phyloP scores from a whole-genome alignment of 1,140 invertebrate species.

The Heliconius himera region DNA sequence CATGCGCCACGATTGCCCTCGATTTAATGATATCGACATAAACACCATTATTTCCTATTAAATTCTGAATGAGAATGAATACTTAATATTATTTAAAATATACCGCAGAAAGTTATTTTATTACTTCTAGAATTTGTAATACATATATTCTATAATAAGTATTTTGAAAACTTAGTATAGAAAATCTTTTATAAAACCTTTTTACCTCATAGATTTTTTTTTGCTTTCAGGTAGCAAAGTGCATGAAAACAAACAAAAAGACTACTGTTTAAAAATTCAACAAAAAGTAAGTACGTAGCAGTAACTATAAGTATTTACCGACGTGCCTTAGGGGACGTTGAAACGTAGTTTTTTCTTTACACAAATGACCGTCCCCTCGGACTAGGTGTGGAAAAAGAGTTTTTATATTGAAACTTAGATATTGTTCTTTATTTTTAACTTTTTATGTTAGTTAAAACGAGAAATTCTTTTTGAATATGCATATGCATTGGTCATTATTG shows the following conservation, averaged over 20 bases:
- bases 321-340: background rate
- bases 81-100: too few relatives aligned
- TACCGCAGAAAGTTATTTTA: too few relatives aligned
- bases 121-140: too few relatives aligned
- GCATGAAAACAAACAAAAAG: background rate
- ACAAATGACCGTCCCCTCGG: background rate
- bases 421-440: background rate
- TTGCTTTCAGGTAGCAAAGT: constrained; percentile 7
- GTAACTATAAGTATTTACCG: background rate
- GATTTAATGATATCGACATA: too few relatives aligned
- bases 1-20: too few relatives aligned
- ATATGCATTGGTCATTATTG: too few relatives aligned
- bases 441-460: too few relatives aligned
- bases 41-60: too few relatives aligned
- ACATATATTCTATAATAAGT: too few relatives aligned
- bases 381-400: background rate
- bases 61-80: too few relatives aligned
- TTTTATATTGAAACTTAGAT: background rate
- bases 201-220: background rate
- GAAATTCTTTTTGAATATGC: too few relatives aligned
- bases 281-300: background rate
- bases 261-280: background rate
- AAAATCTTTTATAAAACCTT: background rate
- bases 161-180: too few relatives aligned
- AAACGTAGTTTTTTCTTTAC: background rate